Evolutionary conservation across 2,888 invertebrate genomes (phyloP).

Genomic region (Podabrus alpinus): DNA sequence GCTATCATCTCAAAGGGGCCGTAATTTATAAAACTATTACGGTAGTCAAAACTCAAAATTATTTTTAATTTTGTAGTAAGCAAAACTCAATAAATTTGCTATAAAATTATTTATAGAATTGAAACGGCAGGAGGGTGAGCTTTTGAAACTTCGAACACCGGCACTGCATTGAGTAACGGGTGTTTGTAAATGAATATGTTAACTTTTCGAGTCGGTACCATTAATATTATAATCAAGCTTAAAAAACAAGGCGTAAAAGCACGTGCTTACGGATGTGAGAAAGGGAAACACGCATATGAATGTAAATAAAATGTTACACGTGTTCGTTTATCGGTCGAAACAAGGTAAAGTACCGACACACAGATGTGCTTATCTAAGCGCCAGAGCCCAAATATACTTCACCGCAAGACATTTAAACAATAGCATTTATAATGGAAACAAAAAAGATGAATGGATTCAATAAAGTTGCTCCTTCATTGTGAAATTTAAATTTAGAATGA

Average conservation of each 20-base stretch:
- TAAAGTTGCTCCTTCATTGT: not conserved
- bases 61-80: not conserved
- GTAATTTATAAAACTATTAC: not conserved
- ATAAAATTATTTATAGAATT: not conserved
- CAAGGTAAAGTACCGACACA: not conserved
- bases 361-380: slow-evolving; percentile 17
- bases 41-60: not conserved
- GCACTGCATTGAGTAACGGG: not conserved
- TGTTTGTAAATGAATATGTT: not conserved
- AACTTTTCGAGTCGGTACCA: not conserved
- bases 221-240: slow-evolving; percentile 14
- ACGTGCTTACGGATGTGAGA: slow-evolving; percentile 33
- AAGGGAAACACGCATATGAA: slow-evolving; percentile 34
- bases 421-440: not conserved
- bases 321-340: slow-evolving; percentile 27
- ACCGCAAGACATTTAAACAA: slow-evolving; percentile 1
- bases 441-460: not conserved
- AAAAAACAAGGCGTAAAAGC: slow-evolving; percentile 34
- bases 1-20: not conserved
- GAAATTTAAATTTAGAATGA: not conserved
- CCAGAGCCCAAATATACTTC: slow-evolving; percentile 29
- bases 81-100: not conserved
- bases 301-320: slow-evolving; percentile 34
- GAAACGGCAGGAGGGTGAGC: not conserved
- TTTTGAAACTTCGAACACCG: not conserved